A percentile compares a stretch with the other conserved stretches of the same genome.
Evolutionary conservation across 2,888 invertebrate genomes (phyloP).

Genomic region (Xylophagus ater): DNA sequence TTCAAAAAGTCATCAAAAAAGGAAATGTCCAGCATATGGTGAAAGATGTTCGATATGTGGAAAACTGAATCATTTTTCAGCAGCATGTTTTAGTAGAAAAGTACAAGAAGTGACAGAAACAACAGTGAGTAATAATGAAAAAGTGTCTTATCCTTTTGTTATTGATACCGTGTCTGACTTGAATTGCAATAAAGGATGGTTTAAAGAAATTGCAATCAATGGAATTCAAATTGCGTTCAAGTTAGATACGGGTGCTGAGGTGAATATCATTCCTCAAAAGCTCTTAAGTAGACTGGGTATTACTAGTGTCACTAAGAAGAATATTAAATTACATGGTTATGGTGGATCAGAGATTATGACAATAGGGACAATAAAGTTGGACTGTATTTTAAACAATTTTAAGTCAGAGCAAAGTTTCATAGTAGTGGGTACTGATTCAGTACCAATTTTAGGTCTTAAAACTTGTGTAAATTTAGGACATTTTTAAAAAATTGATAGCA

Average conservation of each 20-base stretch:
- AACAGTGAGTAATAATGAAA: too few relatives aligned
- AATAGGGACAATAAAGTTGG: neutral
- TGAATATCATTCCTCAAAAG: conserved; percentile 3
- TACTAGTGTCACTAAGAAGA: neutral
- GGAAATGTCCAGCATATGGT: conserved; percentile 8
- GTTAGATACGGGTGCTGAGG: conserved; percentile 2
- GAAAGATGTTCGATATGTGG: conserved; percentile 3
- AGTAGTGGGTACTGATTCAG: conserved; percentile 10
- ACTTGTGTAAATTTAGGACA: conserved; percentile 11
- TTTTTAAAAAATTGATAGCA: conserved; percentile 11
- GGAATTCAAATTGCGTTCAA: neutral
- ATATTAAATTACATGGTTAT: conserved; percentile 4
- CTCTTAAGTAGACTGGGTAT: neutral
- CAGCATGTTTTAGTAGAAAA: neutral
- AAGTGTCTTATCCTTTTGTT: too few relatives aligned
- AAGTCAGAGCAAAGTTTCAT: too few relatives aligned
- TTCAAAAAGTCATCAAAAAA: conserved; percentile 1
- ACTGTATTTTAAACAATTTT: conserved; percentile 8
- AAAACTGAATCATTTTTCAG: conserved; percentile 5
- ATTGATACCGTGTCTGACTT: neutral
- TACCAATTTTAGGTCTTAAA: conserved; percentile 10
- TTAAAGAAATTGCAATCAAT: neutral
- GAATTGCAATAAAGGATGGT: too few relatives aligned
- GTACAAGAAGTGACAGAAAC: conserved; percentile 1
- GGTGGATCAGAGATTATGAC: neutral